Evolutionary conservation across 2,113 vertebrate genomes (phyloP), one percentile per base, ranked within the genome.

Genomic region (Paralichthys olivaceus): DNA sequence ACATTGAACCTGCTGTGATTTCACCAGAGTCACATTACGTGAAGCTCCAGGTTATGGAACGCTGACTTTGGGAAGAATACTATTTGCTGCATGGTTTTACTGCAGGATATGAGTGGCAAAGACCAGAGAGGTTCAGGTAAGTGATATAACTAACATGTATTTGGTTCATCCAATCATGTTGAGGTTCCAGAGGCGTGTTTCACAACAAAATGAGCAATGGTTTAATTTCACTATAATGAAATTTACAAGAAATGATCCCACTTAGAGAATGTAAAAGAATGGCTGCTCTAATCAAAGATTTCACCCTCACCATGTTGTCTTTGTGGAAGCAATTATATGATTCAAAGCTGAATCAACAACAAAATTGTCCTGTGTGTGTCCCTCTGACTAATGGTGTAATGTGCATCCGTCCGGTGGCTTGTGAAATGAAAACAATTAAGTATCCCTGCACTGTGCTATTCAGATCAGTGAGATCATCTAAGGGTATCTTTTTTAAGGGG

Each of bases 191-290:
- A 63, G 20, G 65, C 14, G 3, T 49, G 28, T 62, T 49, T 82
- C 82, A 65, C 60, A 70, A 9, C 23, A 43, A 64, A 26, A 22
- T 79, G 55, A 79, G 13, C 15, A 58, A 76, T 79, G 15, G 54
- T 63, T 77, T 79, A 61, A 84, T 84, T 75, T 75, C 5, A 51
- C 43, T 26, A 6, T 58, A 76, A 84, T 73, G 14, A 69, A 76
- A 69, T 76, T 62, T 28, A 4, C 14, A 47, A 9, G 12, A 58
- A 55, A 81, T 72, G 0, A 72, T 75, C 37, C 62, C 53, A 69
- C 58, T 61, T 60, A 22, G 19, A 79, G 22, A 65, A 59, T 43
- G 25, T 32, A 34, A 28, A 57, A 69, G 22, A 54, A 67, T 12
- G 58, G 29, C 43, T 51, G 23, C 32, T 71, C 12, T 61, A 68